Evolutionary conservation across 2,888 invertebrate genomes (phyloP).

Genomic region (Zaprionus bogoriensis): DNA sequence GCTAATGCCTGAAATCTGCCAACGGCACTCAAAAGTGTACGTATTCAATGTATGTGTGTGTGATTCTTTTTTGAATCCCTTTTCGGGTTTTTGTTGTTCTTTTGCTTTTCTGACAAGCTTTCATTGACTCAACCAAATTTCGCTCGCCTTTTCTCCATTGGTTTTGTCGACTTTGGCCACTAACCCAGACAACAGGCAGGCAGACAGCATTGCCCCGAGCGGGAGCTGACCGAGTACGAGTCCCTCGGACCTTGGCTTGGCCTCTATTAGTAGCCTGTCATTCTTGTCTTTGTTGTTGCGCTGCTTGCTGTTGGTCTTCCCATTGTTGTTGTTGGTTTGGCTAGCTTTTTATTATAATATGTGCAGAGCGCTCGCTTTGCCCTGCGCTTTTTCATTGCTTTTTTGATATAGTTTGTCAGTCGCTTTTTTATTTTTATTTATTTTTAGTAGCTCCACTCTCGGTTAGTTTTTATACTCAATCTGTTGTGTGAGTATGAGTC

Average conservation of each 20-base stretch:
- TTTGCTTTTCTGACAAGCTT: constrained; percentile 22
- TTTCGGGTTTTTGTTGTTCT: no score
- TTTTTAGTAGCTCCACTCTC: constrained; percentile 31
- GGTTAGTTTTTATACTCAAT: constrained; percentile 32
- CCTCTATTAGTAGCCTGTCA: constrained; percentile 56
- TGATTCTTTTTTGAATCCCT: background rate
- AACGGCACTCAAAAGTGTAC: constrained; percentile 26
- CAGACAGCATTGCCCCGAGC: constrained; percentile 28
- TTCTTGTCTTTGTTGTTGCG: constrained; percentile 32
- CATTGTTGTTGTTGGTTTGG: constrained; percentile 3
- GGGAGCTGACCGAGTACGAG: constrained; percentile 33
- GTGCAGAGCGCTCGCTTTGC: constrained; percentile 14
- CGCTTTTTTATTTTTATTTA: constrained; percentile 12
- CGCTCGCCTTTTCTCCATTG: constrained; percentile 25
- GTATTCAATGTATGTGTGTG: background rate
- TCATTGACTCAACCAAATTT: constrained; percentile 46
- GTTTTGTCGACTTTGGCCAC: constrained; percentile 44
- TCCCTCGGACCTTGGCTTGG: constrained; percentile 45
- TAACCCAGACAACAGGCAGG: constrained; percentile 40
- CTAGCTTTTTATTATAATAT: constrained; percentile 41
- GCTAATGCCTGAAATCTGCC: constrained; percentile 49
- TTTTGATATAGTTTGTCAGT: constrained; percentile 18
- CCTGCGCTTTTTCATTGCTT: constrained; percentile 26
- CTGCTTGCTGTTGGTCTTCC: constrained; percentile 12
- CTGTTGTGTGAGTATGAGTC: background rate